Percentiles rank a stretch among this genome's conserved stretches.
phyloP scores from a whole-genome alignment of 2,797 vertebrate genomes.

The Coendou prehensilis region DNA sequence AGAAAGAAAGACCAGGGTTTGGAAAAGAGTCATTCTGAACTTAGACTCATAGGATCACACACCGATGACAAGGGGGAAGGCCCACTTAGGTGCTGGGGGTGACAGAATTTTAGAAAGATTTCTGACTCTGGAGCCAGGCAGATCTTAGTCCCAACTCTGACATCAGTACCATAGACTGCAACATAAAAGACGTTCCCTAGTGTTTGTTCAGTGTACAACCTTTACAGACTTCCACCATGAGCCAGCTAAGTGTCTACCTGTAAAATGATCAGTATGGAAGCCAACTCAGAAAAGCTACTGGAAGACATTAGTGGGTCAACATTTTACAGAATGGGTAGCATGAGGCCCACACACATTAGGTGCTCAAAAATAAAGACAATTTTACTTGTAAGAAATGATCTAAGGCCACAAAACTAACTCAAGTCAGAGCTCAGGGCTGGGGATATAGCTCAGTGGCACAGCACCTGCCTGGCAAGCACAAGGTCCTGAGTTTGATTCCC shows the following conservation, averaged over 20 bases:
- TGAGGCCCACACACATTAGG: neutral
- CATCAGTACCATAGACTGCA: neutral
- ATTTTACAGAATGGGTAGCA: neutral
- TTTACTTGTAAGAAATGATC: neutral
- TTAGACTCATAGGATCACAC: neutral
- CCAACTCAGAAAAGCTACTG: neutral
- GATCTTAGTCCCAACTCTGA: neutral
- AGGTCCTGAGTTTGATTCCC: too few relatives aligned
- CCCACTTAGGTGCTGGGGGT: too few relatives aligned
- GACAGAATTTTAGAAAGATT: neutral
- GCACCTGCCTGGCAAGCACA: too few relatives aligned
- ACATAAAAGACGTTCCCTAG: neutral
- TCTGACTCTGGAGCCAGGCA: neutral
- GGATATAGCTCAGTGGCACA: too few relatives aligned
- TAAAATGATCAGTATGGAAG: neutral
- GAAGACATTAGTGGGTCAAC: neutral
- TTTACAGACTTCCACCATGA: neutral
- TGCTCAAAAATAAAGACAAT: constrained; percentile 22
- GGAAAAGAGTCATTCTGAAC: neutral
- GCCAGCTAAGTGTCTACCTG: neutral
- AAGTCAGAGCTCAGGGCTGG: neutral
- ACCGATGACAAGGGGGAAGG: neutral
- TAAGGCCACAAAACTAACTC: neutral
- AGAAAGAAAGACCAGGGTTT: constrained; percentile 29
- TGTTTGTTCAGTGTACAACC: neutral